A percentile compares a stretch with the other conserved stretches of the same genome.
phyloP scores from a whole-genome alignment of 2,888 invertebrate species.

The Apamea epomidion region DNA sequence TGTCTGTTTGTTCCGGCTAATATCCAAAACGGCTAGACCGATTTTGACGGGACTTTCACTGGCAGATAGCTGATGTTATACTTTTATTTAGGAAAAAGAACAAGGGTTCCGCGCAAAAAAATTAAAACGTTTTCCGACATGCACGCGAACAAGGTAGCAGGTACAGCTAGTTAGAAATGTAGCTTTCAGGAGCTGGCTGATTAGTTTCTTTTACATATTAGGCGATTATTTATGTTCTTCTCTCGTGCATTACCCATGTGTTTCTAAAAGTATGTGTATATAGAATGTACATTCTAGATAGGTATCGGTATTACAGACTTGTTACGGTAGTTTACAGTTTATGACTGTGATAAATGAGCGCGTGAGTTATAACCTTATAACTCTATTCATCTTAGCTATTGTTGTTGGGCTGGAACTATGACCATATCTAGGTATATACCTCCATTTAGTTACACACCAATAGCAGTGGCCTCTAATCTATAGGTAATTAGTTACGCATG shows the following conservation, averaged over 20 bases:
- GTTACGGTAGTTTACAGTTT: constrained; percentile 14
- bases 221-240: not conserved
- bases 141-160: too few species aligned
- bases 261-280: not conserved
- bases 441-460: constrained; percentile 5
- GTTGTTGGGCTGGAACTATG: not conserved
- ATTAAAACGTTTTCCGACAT: too few species aligned
- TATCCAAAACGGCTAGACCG: too few species aligned
- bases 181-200: not conserved
- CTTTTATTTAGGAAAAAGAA: too few species aligned
- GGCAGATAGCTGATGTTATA: too few species aligned
- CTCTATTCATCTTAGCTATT: constrained; percentile 6
- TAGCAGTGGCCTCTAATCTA: constrained; percentile 12
- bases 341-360: constrained; percentile 16
- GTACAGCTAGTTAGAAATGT: too few species aligned
- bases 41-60: too few species aligned
- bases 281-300: constrained; percentile 1
- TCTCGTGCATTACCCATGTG: not conserved
- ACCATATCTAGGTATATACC: not conserved
- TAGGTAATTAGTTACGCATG: constrained; percentile 34
- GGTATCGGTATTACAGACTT: not conserved
- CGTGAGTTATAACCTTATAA: constrained; percentile 13
- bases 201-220: not conserved
- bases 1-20: not conserved
- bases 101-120: too few species aligned